Evolutionary conservation across 2,888 invertebrate species (phyloP).

Genomic region (Yponomeuta evonymella): DNA sequence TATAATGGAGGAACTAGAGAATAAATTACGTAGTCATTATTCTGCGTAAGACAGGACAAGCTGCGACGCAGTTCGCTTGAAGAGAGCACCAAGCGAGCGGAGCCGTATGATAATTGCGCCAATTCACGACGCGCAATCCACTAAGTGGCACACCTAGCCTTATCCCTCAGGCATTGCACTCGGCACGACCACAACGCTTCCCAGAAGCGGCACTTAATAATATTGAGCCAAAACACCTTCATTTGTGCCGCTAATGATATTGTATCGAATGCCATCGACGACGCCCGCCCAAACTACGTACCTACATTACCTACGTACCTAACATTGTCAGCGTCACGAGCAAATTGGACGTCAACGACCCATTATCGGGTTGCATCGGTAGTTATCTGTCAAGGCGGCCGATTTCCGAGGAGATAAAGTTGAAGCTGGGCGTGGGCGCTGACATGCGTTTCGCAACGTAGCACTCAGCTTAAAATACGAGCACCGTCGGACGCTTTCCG

Average conservation of each 20-base stretch:
- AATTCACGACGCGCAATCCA: slow-evolving; percentile 55
- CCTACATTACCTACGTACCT: no score
- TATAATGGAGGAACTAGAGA: no score
- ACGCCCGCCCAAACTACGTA: neutral
- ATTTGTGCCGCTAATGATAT: slow-evolving; percentile 39
- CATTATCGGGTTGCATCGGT: slow-evolving; percentile 26
- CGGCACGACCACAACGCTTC: slow-evolving; percentile 52
- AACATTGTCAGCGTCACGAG: slow-evolving; percentile 17
- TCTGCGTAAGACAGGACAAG: neutral
- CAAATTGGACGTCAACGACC: slow-evolving; percentile 23
- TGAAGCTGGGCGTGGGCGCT: slow-evolving; percentile 14
- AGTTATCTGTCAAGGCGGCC: slow-evolving; percentile 33
- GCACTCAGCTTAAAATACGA: slow-evolving; percentile 35
- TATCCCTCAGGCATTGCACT: slow-evolving; percentile 52
- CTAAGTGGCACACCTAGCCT: slow-evolving; percentile 66
- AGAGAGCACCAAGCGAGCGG: neutral
- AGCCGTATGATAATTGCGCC: slow-evolving; percentile 52
- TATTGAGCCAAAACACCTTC: slow-evolving; percentile 56
- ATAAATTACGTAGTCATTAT: no score
- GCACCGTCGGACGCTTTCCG: slow-evolving; percentile 27
- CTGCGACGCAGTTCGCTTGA: neutral
- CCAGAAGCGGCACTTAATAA: slow-evolving; percentile 36
- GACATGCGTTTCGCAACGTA: slow-evolving; percentile 11
- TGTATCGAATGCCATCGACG: neutral
- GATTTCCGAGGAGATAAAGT: slow-evolving; percentile 35